Evolutionary conservation across 37 sponge, comb jelly and placozoan genomes (phyloP).

Genomic region (Oscarella lobularis): DNA sequence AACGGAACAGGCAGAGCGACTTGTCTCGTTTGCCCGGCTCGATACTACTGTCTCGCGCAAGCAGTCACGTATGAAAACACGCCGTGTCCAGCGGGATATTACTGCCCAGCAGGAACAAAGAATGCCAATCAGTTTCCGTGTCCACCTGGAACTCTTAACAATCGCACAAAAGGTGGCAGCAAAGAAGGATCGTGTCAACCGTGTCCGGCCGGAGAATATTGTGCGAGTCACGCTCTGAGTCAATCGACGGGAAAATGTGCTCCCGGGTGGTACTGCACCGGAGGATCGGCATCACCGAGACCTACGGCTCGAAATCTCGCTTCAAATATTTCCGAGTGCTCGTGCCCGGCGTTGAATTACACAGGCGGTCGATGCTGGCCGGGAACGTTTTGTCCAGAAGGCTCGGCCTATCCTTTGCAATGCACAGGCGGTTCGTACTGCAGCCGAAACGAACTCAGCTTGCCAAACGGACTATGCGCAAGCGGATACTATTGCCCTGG

Average conservation of each 20-base stretch:
- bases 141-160: slow-evolving; percentile 23
- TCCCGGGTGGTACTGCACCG: neutral
- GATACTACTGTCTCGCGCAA: neutral
- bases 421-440: neutral
- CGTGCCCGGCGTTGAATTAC: slow-evolving; percentile 5
- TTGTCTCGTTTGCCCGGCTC: neutral
- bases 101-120: neutral
- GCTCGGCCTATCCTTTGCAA: neutral
- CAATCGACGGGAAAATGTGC: neutral
- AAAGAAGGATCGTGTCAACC: neutral
- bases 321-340: neutral
- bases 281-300: neutral
- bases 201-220: neutral
- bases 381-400: neutral
- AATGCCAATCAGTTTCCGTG: slow-evolving; percentile 18
- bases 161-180: neutral
- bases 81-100: neutral
- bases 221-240: neutral
- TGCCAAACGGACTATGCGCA: slow-evolving; percentile 13
- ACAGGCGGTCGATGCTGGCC: neutral
- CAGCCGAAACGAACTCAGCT: slow-evolving; percentile 11
- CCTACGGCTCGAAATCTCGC: neutral
- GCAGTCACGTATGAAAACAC: neutral
- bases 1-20: neutral
- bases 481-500: slow-evolving; percentile 27